These are phyloP conservation scores for Drosophila peninsularis DNA, from an alignment of 2,888 invertebrate species.

Conservation along the genomic window DNA sequence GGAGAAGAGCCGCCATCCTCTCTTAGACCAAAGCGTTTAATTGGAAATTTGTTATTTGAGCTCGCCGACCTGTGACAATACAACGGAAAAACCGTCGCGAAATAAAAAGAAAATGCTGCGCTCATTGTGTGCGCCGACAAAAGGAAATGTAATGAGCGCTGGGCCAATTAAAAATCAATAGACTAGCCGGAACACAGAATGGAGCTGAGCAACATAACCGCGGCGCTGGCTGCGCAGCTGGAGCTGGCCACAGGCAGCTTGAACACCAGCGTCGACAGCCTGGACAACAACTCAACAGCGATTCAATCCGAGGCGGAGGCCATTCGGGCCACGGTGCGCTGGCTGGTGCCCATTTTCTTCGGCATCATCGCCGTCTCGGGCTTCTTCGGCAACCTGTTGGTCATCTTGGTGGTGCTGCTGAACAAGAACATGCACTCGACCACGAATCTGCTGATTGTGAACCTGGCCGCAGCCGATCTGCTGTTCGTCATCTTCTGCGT, in stretches of 20 bases:
- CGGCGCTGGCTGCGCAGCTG: neutral
- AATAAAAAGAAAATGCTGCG: conserved; percentile 40
- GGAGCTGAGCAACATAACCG: conserved; percentile 24
- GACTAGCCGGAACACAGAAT: conserved; percentile 15
- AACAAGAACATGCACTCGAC: conserved; percentile 96
- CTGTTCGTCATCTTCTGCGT: conserved; percentile 96
- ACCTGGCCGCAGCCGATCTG: conserved; percentile 94
- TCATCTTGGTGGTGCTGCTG: conserved; percentile 93
- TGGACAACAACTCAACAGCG: conserved; percentile 25
- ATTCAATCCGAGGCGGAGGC: conserved; percentile 18
- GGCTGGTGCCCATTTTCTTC: conserved; percentile 92
- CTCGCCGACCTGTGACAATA: conserved; percentile 61
- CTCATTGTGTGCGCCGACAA: conserved; percentile 35
- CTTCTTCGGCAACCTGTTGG: conserved; percentile 93
- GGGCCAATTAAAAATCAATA: conserved; percentile 36
- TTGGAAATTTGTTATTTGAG: conserved; percentile 67
- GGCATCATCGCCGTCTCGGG: conserved; percentile 93
- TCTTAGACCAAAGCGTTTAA: conserved; percentile 51
- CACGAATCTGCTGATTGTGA: conserved; percentile 96
- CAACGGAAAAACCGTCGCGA: conserved; percentile 22
- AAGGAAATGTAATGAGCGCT: conserved; percentile 47
- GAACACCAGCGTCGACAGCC: neutral
- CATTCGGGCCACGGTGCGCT: conserved; percentile 78
- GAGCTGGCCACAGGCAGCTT: neutral
- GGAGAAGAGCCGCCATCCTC: neutral